phyloP scores from a whole-genome alignment of 1,140 invertebrate species.

The Procambarus clarkii region DNA sequence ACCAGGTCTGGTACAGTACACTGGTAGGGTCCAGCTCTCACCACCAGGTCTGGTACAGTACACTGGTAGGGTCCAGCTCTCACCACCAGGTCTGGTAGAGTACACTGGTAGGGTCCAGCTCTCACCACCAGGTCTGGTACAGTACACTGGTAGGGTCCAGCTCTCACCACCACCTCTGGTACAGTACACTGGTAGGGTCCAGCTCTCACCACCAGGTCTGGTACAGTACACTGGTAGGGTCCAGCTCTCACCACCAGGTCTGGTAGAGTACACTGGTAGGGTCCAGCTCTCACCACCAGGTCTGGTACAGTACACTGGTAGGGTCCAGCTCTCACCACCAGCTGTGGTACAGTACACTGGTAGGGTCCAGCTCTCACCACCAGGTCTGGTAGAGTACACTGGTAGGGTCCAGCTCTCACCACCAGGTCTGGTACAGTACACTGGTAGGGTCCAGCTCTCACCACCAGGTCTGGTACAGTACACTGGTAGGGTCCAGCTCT shows the following conservation, averaged over 20 bases:
- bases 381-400: too few species aligned
- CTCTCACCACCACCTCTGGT: not conserved
- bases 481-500: not conserved
- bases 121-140: not conserved
- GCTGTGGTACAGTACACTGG: too few species aligned
- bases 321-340: not conserved
- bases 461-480: too few species aligned
- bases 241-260: not conserved
- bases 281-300: not conserved
- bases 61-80: not conserved
- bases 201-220: not conserved
- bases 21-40: not conserved
- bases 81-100: not conserved
- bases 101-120: too few species aligned
- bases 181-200: too few species aligned
- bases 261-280: too few species aligned
- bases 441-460: not conserved
- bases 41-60: too few species aligned
- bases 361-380: not conserved
- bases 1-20: too few species aligned
- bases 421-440: too few species aligned
- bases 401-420: not conserved
- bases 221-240: too few species aligned
- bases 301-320: too few species aligned
- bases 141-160: too few species aligned